Evolutionary conservation across 2,113 vertebrate species (phyloP).

Genomic region (Ginglymostoma cirratum): DNA sequence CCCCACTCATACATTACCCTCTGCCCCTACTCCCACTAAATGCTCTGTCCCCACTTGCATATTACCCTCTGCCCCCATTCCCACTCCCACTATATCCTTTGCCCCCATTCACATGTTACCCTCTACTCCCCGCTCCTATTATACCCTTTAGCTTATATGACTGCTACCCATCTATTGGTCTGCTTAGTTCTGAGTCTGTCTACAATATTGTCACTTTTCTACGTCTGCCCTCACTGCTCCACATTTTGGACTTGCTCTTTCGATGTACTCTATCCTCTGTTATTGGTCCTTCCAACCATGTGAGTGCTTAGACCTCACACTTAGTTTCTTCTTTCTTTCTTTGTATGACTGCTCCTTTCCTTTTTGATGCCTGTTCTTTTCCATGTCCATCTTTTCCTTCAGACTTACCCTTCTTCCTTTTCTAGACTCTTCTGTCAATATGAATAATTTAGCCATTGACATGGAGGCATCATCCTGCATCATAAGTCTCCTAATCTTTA

Average conservation of each 20-base stretch:
- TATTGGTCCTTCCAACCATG: background rate
- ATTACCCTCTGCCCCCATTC: background rate
- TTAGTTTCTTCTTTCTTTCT: background rate
- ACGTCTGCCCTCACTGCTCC: background rate
- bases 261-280: background rate
- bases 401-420: background rate
- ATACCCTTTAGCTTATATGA: background rate
- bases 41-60: background rate
- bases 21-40: background rate
- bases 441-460: background rate
- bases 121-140: background rate
- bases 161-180: background rate
- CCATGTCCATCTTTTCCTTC: too few species aligned
- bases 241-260: background rate
- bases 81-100: background rate
- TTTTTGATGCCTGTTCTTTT: background rate
- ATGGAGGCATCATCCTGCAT: background rate
- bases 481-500: background rate
- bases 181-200: background rate
- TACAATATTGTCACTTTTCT: background rate
- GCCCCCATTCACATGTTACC: background rate
- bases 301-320: background rate
- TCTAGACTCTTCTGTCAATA: background rate
- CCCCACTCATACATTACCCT: background rate
- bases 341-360: background rate